phyloP scores from a whole-genome alignment of 2,888 invertebrate species.

The Euplagia quadripunctaria region DNA sequence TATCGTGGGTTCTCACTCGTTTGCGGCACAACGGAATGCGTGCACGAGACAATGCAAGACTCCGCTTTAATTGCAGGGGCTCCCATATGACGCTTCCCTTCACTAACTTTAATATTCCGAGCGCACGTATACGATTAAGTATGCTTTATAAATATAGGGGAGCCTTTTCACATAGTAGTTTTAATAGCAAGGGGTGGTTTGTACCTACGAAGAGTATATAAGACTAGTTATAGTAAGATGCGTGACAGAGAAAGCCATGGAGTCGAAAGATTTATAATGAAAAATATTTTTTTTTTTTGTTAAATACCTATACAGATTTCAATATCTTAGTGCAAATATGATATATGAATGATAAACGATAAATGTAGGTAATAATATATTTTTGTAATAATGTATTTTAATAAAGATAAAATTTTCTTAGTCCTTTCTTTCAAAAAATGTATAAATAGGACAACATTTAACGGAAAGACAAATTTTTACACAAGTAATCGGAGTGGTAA shows the following conservation, averaged over 20 bases:
- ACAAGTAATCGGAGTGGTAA: neutral
- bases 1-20: constrained; percentile 54
- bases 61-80: constrained; percentile 76
- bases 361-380: too few relatives aligned
- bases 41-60: constrained; percentile 72
- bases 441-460: neutral
- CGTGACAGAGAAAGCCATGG: constrained; percentile 59
- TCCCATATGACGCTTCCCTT: constrained; percentile 84
- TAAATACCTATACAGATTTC: neutral
- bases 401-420: too few relatives aligned
- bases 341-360: too few relatives aligned
- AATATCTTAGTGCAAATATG: neutral
- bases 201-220: constrained; percentile 82
- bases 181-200: constrained; percentile 75
- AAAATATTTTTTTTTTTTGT: constrained; percentile 15
- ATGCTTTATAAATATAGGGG: constrained; percentile 84
- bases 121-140: constrained; percentile 83
- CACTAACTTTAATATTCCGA: constrained; percentile 81
- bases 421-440: too few relatives aligned
- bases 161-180: constrained; percentile 72
- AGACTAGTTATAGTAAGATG: constrained; percentile 74
- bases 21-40: constrained; percentile 70
- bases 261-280: constrained; percentile 37
- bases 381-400: too few relatives aligned
- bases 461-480: neutral